A percentile compares a stretch with the other conserved stretches of the same genome.
Evolutionary conservation across 2,113 vertebrate genomes (phyloP).

Genomic region (Plecturocebus donacophilus): DNA sequence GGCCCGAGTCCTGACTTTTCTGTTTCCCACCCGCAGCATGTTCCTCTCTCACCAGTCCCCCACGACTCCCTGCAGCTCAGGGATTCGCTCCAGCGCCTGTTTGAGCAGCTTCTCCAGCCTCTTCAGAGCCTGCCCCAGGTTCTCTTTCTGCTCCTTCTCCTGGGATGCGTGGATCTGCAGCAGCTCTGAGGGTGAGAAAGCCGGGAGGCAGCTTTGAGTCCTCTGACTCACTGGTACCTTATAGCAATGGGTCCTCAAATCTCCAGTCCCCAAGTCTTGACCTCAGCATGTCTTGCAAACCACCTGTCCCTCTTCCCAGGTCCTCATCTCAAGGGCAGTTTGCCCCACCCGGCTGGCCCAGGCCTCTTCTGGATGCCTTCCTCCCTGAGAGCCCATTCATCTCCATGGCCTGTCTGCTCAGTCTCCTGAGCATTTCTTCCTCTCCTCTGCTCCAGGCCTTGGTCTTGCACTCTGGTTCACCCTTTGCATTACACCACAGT

Average conservation of each 20-base stretch:
- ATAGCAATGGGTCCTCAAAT: not conserved
- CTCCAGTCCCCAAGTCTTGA: not conserved
- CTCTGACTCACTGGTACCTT: not conserved
- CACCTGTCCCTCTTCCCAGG: not conserved
- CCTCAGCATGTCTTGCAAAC: not conserved
- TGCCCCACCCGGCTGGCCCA: not conserved
- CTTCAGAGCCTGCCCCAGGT: constrained; percentile 56
- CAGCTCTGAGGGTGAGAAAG: constrained; percentile 66
- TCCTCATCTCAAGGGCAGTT: not conserved
- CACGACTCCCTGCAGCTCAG: constrained; percentile 33
- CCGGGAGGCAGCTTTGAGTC: not conserved
- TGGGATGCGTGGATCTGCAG: constrained; percentile 54
- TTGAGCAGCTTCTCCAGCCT: constrained; percentile 52
- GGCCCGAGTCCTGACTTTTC: not conserved
- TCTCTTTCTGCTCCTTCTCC: constrained; percentile 69
- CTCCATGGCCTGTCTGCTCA: not conserved
- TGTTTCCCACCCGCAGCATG: rapidly evolving
- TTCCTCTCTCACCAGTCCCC: constrained; percentile 70
- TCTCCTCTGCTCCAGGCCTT: not conserved
- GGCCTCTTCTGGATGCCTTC: not conserved
- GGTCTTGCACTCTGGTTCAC: not conserved
- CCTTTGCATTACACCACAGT: not conserved
- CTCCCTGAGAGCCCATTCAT: not conserved
- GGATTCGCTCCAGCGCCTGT: constrained; percentile 55
- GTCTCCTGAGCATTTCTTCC: not conserved